Base-by-base conservation (phyloP, 2,888 invertebrate species). In the Amiota mariae region DNA sequence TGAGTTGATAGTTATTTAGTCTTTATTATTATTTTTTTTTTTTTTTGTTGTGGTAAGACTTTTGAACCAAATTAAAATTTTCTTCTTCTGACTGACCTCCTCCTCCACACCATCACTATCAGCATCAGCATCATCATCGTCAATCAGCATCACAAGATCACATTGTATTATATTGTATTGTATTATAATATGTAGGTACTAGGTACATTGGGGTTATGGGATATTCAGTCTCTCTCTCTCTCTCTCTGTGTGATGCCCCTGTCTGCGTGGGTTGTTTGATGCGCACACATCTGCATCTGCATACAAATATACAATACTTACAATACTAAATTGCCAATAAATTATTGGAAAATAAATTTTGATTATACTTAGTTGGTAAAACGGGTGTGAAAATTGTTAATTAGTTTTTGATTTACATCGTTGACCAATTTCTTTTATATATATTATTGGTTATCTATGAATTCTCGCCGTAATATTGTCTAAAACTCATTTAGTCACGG, bases 341-440 rank as follows among this genome's bases (percentile, higher is more conserved):
- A 70, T 56, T 85, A 84, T 85, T 84, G 18, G 24, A 18, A 68
- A 84, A 81, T 85, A 84, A 76, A 68, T 68, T 68, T 24, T 68
- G 80, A 78, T 76, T 83, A 82, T 24, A 24, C 2, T 24, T 0
- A 36, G 36, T 85, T 85, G 83, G 80, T 76, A 68, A 68, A 68
- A 51, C 78, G 84, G 85, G 82, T 81, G 85, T 79, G 84, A 80
- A 80, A 36, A 79, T 76, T 73, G 77, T 80, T 80, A 84, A 84
- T 86, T 85, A 83, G 78, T 75, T 68, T 72, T 75, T 74, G 77
- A 81, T 79, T 77, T 77, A 73, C 49, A 75, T 72, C 73, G 48
- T 78, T 79, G 61, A 48, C 49, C 74, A 70, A 77, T 66, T 66
- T 72, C 36, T 36, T 36, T 36, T 6, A 36, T 36, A 36, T 6